A percentile compares a stretch with the other conserved stretches of the same genome.
Evolutionary conservation across 2,888 invertebrate genomes (phyloP).

Genomic region (Cryptus armator): DNA sequence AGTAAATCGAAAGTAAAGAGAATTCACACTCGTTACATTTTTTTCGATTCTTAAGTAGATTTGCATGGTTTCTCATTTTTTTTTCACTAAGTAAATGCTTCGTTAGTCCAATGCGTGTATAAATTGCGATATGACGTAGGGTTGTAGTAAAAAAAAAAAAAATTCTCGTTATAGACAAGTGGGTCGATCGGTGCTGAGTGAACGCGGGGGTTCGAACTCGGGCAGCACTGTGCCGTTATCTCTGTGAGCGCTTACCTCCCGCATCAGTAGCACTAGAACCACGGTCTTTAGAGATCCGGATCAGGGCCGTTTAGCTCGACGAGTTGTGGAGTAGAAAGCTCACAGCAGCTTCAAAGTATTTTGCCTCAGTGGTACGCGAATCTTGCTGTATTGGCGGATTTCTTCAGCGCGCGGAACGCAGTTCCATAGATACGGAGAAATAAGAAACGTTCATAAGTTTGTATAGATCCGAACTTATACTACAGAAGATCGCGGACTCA

Average conservation of each 20-base stretch:
- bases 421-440: too few species aligned
- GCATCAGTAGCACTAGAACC: slow-evolving; percentile 53
- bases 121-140: slow-evolving; percentile 23
- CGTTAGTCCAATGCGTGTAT: slow-evolving; percentile 28
- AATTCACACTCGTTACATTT: too few species aligned
- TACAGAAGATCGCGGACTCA: too few species aligned
- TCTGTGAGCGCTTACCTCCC: slow-evolving; percentile 57
- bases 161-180: slow-evolving; percentile 67
- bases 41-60: not conserved
- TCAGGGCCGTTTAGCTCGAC: slow-evolving; percentile 65
- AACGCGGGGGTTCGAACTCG: slow-evolving; percentile 28
- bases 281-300: slow-evolving; percentile 65
- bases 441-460: too few species aligned
- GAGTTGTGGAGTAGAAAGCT: slow-evolving; percentile 32
- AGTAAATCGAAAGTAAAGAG: too few species aligned
- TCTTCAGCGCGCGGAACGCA: too few species aligned
- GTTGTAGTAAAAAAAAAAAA: slow-evolving; percentile 5
- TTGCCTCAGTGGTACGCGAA: slow-evolving; percentile 15
- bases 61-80: not conserved
- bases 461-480: too few species aligned
- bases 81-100: slow-evolving; percentile 3
- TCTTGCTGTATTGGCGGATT: too few species aligned
- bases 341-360: slow-evolving; percentile 39
- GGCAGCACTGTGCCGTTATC: slow-evolving; percentile 29
- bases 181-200: slow-evolving; percentile 66